Conservation (phyloP, 1,140 invertebrate genomes). For the Spodoptera litura region DNA sequence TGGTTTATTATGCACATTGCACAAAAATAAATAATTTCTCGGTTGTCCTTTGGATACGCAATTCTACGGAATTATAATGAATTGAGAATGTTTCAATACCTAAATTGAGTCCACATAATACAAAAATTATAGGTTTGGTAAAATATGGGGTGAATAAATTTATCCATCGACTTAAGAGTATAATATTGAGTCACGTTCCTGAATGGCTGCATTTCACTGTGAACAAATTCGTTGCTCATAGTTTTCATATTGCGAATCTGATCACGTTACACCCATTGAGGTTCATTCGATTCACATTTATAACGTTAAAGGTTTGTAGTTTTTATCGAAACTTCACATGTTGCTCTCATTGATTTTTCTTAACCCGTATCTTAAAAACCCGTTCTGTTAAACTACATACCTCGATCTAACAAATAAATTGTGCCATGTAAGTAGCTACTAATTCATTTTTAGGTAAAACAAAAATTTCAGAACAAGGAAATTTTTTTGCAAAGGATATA, state of each 20-base stretch:
- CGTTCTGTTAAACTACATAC: not conserved
- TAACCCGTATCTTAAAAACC: not conserved
- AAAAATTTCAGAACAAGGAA: constrained; percentile 28
- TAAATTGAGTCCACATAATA: not conserved
- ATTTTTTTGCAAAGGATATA: constrained; percentile 47
- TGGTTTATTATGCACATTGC: not conserved
- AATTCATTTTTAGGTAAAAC: not conserved
- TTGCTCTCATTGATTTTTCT: not conserved
- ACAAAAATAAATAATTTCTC: not conserved
- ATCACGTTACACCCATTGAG: constrained; percentile 57
- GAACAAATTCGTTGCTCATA: constrained; percentile 49
- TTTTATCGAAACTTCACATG: constrained; percentile 48
- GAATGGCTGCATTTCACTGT: constrained; percentile 42
- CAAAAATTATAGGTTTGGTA: constrained; percentile 7
- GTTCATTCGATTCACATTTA: constrained; percentile 61
- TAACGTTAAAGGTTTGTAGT: constrained; percentile 54
- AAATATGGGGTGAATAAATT: constrained; percentile 28
- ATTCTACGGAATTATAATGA: not conserved
- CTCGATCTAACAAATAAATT: not conserved
- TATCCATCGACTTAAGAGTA: constrained; percentile 30
- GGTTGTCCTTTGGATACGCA: not conserved
- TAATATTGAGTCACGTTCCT: constrained; percentile 40
- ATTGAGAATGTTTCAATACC: constrained; percentile 6
- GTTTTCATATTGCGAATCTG: constrained; percentile 53
- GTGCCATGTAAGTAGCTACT: not conserved